Conservation (phyloP, 2,797 vertebrate genomes). For the Chaetodon trifasciatus region DNA sequence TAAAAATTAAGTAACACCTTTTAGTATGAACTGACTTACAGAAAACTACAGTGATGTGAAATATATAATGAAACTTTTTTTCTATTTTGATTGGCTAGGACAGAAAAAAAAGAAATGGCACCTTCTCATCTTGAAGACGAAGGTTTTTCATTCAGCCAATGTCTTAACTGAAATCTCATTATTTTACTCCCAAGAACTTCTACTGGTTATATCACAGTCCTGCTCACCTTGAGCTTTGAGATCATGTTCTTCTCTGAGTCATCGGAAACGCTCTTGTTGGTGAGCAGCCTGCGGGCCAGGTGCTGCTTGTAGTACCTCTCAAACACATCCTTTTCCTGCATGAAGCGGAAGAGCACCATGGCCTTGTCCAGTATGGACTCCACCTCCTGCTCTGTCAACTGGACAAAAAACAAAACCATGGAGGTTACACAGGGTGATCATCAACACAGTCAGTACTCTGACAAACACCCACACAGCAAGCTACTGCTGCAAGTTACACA, state of each 20-base stretch:
- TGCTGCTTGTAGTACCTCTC: constrained; percentile 99
- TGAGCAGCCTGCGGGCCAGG: constrained; percentile 96
- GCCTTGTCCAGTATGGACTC: constrained; percentile 99
- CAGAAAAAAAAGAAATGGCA: neutral
- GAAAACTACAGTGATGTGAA: neutral
- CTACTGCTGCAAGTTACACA: no score
- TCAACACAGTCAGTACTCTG: neutral
- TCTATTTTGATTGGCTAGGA: neutral
- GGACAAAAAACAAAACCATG: constrained; percentile 5
- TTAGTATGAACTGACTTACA: neutral
- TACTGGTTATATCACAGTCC: neutral
- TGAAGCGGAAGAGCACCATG: constrained; percentile 99
- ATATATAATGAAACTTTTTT: neutral
- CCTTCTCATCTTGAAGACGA: neutral
- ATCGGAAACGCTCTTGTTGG: constrained; percentile 99
- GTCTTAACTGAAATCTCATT: neutral
- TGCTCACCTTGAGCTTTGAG: constrained; percentile 96
- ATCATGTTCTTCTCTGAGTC: constrained; percentile 99
- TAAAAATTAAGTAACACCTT: neutral
- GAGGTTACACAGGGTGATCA: neutral
- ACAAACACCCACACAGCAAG: no score
- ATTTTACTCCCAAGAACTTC: neutral
- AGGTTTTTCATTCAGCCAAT: neutral
- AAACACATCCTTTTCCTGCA: constrained; percentile 99
- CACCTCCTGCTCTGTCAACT: constrained; percentile 93